Evolutionary conservation across 1,140 invertebrate species (phyloP).

Genomic region (Conus ventricosus): DNA sequence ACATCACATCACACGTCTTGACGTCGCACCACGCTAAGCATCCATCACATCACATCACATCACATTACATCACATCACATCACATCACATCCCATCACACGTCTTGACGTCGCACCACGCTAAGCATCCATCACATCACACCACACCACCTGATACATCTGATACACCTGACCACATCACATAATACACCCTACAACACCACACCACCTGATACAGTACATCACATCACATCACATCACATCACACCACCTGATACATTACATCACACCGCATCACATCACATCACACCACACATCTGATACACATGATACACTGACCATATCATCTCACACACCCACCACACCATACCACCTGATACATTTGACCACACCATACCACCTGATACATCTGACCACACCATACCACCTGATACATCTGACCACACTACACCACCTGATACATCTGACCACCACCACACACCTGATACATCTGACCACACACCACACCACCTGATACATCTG

Average conservation of each 20-base stretch:
- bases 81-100: constrained; percentile 18
- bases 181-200: not conserved
- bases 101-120: not conserved
- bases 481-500: too few species aligned
- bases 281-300: not conserved
- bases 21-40: constrained; percentile 3
- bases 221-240: constrained; percentile 13
- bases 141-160: not conserved
- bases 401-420: too few species aligned
- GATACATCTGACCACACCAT: too few species aligned
- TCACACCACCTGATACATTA: constrained; percentile 39
- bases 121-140: constrained; percentile 4
- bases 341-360: too few species aligned
- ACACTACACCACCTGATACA: too few species aligned
- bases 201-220: not conserved
- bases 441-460: too few species aligned
- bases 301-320: too few species aligned
- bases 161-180: too few species aligned
- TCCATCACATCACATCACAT: constrained; percentile 29
- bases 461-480: too few species aligned
- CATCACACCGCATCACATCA: constrained; percentile 23
- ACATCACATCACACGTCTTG: too few species aligned
- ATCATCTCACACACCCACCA: too few species aligned
- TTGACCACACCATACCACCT: too few species aligned
- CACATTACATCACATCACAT: constrained; percentile 34